Base-by-base conservation (phyloP, 2,797 vertebrate genomes). In the Aselliscus stoliczkanus region DNA sequence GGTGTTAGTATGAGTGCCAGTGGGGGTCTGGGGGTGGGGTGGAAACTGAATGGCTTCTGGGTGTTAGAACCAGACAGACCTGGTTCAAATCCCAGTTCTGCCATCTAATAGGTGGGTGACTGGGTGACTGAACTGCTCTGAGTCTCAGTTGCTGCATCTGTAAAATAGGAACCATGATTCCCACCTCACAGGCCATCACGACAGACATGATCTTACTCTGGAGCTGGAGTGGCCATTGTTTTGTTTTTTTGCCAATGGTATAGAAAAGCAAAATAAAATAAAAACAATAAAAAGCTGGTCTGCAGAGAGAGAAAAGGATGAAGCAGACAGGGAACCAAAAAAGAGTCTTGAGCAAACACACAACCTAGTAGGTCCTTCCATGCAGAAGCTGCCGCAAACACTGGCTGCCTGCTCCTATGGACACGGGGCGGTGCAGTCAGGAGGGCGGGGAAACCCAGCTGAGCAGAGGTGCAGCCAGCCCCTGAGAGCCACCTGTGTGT, bases 21-120 rank as follows among this genome's bases (percentile, higher is more conserved):
- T 31, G 18, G 29, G 39, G 39, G 4, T 1, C 0, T 2, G 27
- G 4, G 31, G 29, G 64, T 27, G 31, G 31, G 13, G 0, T 4
- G 21, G 17, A 31, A 37, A 60, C 14, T 7, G 27, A 90, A 54
- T 31, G 47, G 31, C 31, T 34, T 86, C 42, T 79, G 56, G 42
- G 58, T n/a, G 15, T 25, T 31, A 11, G 25, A 79, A 18, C 27
- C 64, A 31, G 31, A 50, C 6, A 67, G 52, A 70, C 29, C 56
- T 85, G 37, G 37, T 69, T 73, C 1, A 4, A 76, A 69, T 15
- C 31, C 54, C 50, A 21, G 52, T 20, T 88, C 50, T 21, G 15
- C 12, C 56, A 39, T n/a, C n/a, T 56, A 50, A 65, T 1, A 56
- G 62, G 31, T 23, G 20, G 44, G 34, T 64, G 56, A 39, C 20